Evolutionary conservation across 2,888 invertebrate species (phyloP).

Genomic region (Ormyrus rosae): DNA sequence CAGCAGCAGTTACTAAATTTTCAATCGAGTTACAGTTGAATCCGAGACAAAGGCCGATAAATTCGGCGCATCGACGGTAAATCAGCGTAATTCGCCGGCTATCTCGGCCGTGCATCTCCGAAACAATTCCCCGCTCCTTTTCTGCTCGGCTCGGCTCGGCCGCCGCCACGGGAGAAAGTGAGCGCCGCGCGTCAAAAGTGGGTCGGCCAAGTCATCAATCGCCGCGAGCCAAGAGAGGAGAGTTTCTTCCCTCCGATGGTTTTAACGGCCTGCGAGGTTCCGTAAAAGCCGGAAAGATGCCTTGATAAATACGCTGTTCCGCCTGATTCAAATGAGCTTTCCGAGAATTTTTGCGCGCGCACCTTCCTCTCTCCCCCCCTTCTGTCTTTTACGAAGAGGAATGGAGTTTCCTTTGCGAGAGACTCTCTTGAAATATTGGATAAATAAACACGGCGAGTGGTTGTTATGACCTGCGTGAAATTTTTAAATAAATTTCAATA

Average conservation of each 20-base stretch:
- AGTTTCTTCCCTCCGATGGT: neutral
- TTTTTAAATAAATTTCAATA: too few relatives aligned
- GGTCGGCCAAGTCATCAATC: constrained; percentile 72
- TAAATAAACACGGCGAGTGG: too few relatives aligned
- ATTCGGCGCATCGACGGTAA: constrained; percentile 30
- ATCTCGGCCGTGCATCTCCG: constrained; percentile 37
- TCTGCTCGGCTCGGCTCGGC: neutral
- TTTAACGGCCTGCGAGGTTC: neutral
- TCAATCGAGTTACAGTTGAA: neutral
- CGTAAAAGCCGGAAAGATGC: too few relatives aligned
- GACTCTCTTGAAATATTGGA: too few relatives aligned
- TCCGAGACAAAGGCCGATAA: constrained; percentile 11
- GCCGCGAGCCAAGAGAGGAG: constrained; percentile 62
- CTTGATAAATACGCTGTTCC: too few relatives aligned
- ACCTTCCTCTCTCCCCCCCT: too few relatives aligned
- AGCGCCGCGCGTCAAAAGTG: constrained; percentile 68
- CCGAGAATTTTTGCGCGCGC: too few relatives aligned
- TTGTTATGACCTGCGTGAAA: too few relatives aligned
- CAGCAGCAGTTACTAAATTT: too few relatives aligned
- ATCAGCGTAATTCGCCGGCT: constrained; percentile 49
- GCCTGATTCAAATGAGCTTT: too few relatives aligned
- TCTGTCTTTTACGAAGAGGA: too few relatives aligned
- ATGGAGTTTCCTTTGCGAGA: too few relatives aligned
- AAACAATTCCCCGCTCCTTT: neutral
- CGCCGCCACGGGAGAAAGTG: constrained; percentile 4